Base-by-base conservation (phyloP, 2,888 invertebrate genomes). In the Monopis laevigella region DNA sequence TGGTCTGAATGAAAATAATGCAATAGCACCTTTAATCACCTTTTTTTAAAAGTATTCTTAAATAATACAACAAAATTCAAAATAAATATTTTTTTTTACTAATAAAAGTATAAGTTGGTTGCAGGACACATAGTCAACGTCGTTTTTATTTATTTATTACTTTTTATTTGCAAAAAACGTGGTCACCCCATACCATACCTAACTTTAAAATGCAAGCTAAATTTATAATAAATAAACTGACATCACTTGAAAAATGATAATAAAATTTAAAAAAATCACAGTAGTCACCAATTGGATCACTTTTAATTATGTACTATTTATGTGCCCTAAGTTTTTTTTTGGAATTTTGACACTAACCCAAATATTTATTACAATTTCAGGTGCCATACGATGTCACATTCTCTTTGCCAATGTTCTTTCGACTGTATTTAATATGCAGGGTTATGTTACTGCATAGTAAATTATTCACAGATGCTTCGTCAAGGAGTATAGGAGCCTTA, bases 381-480 rank as follows among this genome's bases (percentile, higher is more conserved):
- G 96, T 97, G 62, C 95, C 96, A 43, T 92, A 97, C 66, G 99
- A 99, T 77, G 96, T 98, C 60, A 91, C 97, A 55, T 87, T 99
- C 58, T 98, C 98, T 58, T 85, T 99, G 80, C 98, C 98, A 63
- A 99, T 99, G 99, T 99, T 99, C 87, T 90, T 98, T 80, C 89
- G 99, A 67, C 90, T 99, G 63, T 99, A 99, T 85, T 89, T 99
- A 78, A 97, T 99, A 82, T 98, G 97, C 84, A 90, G 99, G 63
- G 98, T 98, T 60, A 98, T 99, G 98, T 86, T 99, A 67, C 87
- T 99, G 59, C 99, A 99, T 84, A 97, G 96, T 81, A 97, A 98
- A 86, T 86, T 99, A 59, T 99, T 99, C 85, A 99, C 98, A 51
- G 99, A 99, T 82, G 98, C 99, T 59, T 98, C 98, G 55, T 98